Base-by-base conservation (phyloP, 2,888 invertebrate genomes). In the Drosophila rubida region DNA sequence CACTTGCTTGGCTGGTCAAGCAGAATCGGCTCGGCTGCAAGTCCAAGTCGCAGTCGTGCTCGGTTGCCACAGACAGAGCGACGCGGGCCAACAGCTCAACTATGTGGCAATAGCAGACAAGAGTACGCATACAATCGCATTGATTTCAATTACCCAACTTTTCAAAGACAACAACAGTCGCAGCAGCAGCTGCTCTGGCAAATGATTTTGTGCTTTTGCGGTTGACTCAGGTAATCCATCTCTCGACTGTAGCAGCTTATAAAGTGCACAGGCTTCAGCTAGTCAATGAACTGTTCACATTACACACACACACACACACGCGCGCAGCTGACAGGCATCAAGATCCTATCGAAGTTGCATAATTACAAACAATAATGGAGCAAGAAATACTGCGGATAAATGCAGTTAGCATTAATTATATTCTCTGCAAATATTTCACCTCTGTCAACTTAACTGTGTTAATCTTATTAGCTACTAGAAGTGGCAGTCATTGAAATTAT, bases 81-180 rank as follows among this genome's bases (percentile, higher is more conserved):
- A 54, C 77, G 69, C 69, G 49, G 13, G 32, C 57, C 75, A 53
- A 62, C 78, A 72, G 61, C 59, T 65, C 39, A 53, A 72, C 62
- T 60, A 79, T 79, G 80, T 73, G 77, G 77, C 76, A 79, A 78
- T 60, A 63, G 16, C 74, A 53, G 62, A 46, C 61, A 57, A 39
- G 27, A 44, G 30, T n/a, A 32, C 48, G 19, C 45, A 66, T 14
- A 37, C 35, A 37, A 37, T 37, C 35, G 46, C 62, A 68, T 74
- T 53, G 61, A 64, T 66, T 75, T 70, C 68, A 72, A 78, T 78
- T 78, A 61, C 64, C 48, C 58, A 68, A 75, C 64, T 51, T 65
- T 66, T 55, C 39, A 27, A 45, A 49, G 27, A 46, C 54, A 63
- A 42, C 42, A 41, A 19, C 3, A 16, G 19, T 11, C 16, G 11